Base-by-base conservation (phyloP, 2,888 invertebrate genomes). In the Andrena haemorrhoa region DNA sequence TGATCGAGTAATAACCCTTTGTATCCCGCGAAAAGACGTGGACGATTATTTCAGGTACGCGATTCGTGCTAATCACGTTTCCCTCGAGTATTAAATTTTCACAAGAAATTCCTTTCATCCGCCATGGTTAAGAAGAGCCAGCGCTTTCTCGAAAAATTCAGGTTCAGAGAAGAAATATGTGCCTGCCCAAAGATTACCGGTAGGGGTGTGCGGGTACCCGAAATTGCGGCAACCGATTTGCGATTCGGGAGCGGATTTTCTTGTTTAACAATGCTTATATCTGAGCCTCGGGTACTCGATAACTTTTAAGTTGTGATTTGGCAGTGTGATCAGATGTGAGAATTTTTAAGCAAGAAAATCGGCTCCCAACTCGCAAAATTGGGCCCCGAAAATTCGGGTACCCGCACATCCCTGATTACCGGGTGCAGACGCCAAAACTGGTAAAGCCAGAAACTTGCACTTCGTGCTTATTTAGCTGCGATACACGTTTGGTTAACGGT, bases 401-500 rank as follows among this genome's bases (percentile, higher is more conserved):
- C n/a, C n/a, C n/a, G n/a, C n/a, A n/a, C n/a, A n/a, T n/a, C n/a
- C n/a, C n/a, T n/a, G 49, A 56, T 56, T 20, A 35, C 12, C 31
- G 26, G 4, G 64, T 51, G 53, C 64, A 23, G n/a, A 31, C 33
- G 31, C 20, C 20, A 26, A 64, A n/a, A 41, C 5, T 73, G 65
- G 29, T n/a, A 56, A 56, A 29, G 41, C 47, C 58, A 12, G 66
- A 58, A 66, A 74, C 31, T 58, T 74, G 41, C 66, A 29, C 23
- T 66, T 65, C 66, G 47, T n/a, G 58, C 41, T 16, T 7, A 41
- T 41, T 41, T 41, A 26, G 23, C 1, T 12, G 20, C 31, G 20
- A 60, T 70, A 66, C 23, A 65, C 66, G 47, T 23, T 71, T 61
- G 70, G 47, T 64, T 41, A 61, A 61, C 51, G 58, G 41, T 47